phyloP scores from a whole-genome alignment of 1,140 invertebrate species.

The Drosophila saltans region DNA sequence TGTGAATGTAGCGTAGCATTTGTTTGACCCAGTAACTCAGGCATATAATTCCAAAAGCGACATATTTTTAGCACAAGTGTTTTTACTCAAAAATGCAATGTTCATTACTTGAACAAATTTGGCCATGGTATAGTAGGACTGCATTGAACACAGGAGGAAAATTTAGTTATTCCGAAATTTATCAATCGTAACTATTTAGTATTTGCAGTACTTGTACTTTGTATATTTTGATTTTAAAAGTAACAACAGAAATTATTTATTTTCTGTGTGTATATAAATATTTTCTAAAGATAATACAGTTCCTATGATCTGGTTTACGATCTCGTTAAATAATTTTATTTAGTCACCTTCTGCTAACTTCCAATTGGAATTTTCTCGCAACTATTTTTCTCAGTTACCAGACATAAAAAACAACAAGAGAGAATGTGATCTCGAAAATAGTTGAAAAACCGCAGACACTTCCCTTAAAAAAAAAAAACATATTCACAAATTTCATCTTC shows the following conservation, averaged over 20 bases:
- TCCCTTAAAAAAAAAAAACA: slow-evolving; percentile 32
- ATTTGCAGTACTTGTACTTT: no score
- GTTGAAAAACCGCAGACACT: slow-evolving; percentile 68
- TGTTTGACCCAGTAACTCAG: slow-evolving; percentile 51
- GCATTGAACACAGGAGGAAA: no score
- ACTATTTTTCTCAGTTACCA: slow-evolving; percentile 57
- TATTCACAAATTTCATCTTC: slow-evolving; percentile 50
- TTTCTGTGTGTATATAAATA: no score
- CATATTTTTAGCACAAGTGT: slow-evolving; percentile 4
- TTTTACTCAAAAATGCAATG: neutral
- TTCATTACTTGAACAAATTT: neutral
- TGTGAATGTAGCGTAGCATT: slow-evolving; percentile 61
- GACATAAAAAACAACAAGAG: slow-evolving; percentile 55
- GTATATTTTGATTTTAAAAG: no score
- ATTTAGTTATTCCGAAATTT: no score
- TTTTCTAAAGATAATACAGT: neutral
- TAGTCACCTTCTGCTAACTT: slow-evolving; percentile 13
- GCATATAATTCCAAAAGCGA: slow-evolving; percentile 32
- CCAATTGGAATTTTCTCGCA: slow-evolving; percentile 47
- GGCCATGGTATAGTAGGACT: neutral
- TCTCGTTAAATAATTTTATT: slow-evolving; percentile 13
- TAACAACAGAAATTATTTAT: no score
- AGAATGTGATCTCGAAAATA: slow-evolving; percentile 61
- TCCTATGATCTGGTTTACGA: neutral
- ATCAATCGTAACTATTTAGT: no score